Percentiles rank a stretch among this genome's conserved stretches.
Conservation (phyloP, 2,888 invertebrate genomes). For the Sminthurinus aureus region DNA sequence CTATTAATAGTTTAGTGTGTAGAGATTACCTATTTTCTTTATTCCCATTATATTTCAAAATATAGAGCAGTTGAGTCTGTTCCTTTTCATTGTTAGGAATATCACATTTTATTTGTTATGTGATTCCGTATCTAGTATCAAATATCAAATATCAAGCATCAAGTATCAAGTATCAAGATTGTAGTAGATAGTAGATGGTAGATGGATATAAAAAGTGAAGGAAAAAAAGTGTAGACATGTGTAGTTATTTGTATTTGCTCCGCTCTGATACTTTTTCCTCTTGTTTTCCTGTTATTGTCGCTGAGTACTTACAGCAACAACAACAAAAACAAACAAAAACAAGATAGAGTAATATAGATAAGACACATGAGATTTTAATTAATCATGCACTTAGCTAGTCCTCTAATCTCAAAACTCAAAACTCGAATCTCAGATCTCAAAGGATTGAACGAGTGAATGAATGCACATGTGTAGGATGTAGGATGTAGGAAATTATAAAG, state of each 20-base stretch:
- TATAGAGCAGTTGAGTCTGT: too few relatives aligned
- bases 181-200: too few relatives aligned
- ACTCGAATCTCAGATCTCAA: background rate
- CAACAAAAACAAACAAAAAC: too few relatives aligned
- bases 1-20: background rate
- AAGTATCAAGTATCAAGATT: too few relatives aligned
- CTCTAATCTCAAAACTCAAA: too few relatives aligned
- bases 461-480: background rate
- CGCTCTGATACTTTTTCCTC: slow-evolving; percentile 12
- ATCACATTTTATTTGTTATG: too few relatives aligned
- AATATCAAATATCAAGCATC: too few relatives aligned
- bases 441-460: background rate
- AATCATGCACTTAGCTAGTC: background rate
- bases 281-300: slow-evolving; percentile 9
- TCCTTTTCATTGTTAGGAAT: too few relatives aligned
- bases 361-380: background rate
- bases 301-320: background rate
- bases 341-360: background rate
- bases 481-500: slow-evolving; percentile 4
- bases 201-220: background rate
- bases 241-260: background rate
- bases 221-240: background rate
- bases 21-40: background rate
- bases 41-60: too few relatives aligned
- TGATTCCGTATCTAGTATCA: too few relatives aligned